Evolutionary conservation across 2,888 invertebrate genomes (phyloP), one percentile per base, ranked within the genome.

Genomic region (Limenitis camilla): DNA sequence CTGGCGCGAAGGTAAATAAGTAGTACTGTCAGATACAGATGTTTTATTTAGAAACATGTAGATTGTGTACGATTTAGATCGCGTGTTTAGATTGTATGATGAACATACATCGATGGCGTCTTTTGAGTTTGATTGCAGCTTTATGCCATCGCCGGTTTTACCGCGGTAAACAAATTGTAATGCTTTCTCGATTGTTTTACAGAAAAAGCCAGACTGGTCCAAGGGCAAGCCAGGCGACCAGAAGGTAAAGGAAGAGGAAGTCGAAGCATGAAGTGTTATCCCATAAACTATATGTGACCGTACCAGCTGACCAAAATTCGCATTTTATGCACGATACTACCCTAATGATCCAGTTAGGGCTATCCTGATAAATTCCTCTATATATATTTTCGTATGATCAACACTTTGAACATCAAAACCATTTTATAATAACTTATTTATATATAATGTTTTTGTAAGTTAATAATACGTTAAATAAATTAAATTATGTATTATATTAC

Each of bases 141-240:
- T 52, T 31, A 38, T 44, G 55, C 55, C 59, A 53, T 55, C 52
- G 49, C n/a, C 5, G 8, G 9, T 6, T 9, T 6, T 11, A n/a
- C 6, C 0, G 5, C 4, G 33, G 5, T 9, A 6, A n/a, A 2
- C 6, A 31, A 5, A 9, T 27, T 61, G 67, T 66, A 8, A 56
- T 67, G 47, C 28, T 65, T 61, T 66, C 63, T 41, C n/a, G 27
- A 71, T 60, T 66, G 71, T 73, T 88, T 90, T 90, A 74, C 93
- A 95, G 95, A 96, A 95, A 90, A 96, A 96, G 88, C 95, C 96
- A 74, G 96, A 96, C 90, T 96, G 96, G 96, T 95, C 96, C 82
- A 96, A 96, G 92, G 91, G 91, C 88, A 95, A 95, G 81, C 92
- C 92, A 80, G 94, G 94, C 76, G 95, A 95, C 87, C 94, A 95